A percentile compares a stretch with the other conserved stretches of the same genome.
phyloP scores from a whole-genome alignment of 2,797 vertebrate species.

The Lophotriccus pileatus region DNA sequence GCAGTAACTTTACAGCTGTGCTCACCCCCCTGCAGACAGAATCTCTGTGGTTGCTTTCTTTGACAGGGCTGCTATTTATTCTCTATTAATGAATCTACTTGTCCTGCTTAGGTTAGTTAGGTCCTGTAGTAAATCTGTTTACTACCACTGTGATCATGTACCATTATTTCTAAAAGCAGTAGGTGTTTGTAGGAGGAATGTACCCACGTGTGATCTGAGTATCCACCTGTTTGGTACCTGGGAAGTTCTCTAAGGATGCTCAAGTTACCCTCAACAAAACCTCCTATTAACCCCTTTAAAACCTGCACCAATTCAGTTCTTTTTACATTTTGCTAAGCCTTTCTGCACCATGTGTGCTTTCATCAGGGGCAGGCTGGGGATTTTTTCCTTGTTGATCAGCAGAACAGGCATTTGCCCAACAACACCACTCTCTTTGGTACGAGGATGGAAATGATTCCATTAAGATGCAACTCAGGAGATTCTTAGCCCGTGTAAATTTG shows the following conservation, averaged over 20 bases:
- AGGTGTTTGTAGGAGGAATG: background rate
- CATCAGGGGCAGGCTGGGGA: background rate
- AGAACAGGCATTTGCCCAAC: background rate
- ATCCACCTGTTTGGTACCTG: background rate
- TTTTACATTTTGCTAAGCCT: background rate
- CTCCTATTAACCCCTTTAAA: background rate
- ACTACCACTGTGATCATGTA: accelerated
- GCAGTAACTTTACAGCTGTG: background rate
- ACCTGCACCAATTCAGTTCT: background rate
- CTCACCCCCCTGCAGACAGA: background rate
- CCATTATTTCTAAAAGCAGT: background rate
- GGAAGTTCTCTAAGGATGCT: background rate
- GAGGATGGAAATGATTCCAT: background rate
- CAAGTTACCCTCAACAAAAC: background rate
- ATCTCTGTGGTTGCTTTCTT: background rate
- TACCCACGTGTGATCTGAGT: background rate
- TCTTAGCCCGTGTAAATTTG: background rate
- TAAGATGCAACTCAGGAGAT: background rate
- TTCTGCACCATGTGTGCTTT: background rate
- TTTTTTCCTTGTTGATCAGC: background rate
- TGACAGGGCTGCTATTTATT: background rate
- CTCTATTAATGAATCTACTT: background rate
- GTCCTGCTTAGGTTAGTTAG: background rate
- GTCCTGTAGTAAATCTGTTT: background rate
- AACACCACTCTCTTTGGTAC: background rate